phyloP scores from a whole-genome alignment of 2,888 invertebrate genomes.

The Watsonalla binaria region DNA sequence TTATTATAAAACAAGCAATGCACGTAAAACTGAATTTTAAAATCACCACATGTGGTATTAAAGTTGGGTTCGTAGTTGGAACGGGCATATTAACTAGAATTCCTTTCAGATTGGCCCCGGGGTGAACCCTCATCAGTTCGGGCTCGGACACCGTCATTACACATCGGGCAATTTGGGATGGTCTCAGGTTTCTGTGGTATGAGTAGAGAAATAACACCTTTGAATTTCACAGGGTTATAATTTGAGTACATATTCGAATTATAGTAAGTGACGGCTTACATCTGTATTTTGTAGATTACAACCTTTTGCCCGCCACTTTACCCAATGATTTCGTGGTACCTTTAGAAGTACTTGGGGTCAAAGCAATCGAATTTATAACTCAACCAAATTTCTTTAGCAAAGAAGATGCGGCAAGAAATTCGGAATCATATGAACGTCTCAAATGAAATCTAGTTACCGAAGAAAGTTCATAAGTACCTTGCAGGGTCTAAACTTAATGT shows the following conservation, averaged over 20 bases:
- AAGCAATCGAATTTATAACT: too few species aligned
- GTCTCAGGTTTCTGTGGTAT: constrained; percentile 34
- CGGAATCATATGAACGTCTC: too few species aligned
- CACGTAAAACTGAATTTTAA: constrained; percentile 6
- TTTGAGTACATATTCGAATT: not conserved
- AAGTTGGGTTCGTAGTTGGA: constrained; percentile 38
- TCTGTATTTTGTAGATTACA: too few species aligned
- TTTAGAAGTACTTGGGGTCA: too few species aligned
- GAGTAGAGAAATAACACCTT: constrained; percentile 19
- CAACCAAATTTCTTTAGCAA: too few species aligned
- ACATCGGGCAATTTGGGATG: constrained; percentile 57
- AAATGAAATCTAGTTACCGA: too few species aligned
- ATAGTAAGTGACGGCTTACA: too few species aligned
- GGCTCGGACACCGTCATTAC: constrained; percentile 67
- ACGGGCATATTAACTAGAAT: constrained; percentile 61
- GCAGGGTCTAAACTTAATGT: too few species aligned
- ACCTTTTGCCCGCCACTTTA: too few species aligned
- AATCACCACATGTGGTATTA: constrained; percentile 9
- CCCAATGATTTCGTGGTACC: too few species aligned
- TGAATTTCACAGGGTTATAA: constrained; percentile 5
- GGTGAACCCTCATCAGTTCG: constrained; percentile 63
- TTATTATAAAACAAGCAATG: constrained; percentile 15
- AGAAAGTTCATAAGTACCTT: too few species aligned
- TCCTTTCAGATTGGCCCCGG: constrained; percentile 58
- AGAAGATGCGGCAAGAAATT: too few species aligned